Evolutionary conservation across 2,113 vertebrate species (phyloP), one percentile per base, ranked within the genome.

Genomic region (Eurystomus gularis): DNA sequence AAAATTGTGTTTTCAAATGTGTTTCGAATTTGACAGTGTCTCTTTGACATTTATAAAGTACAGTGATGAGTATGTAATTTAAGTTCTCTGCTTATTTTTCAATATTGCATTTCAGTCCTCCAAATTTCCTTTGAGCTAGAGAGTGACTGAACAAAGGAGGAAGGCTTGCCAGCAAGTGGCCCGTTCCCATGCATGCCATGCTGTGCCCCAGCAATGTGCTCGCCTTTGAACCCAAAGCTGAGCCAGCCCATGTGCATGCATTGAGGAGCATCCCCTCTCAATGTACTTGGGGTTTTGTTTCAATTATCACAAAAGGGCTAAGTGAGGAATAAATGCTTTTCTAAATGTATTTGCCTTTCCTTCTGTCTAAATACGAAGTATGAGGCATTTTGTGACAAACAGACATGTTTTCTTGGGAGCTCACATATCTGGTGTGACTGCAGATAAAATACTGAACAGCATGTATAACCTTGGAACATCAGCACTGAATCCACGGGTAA

Each of bases 361-460:
- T 83, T 93, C 84, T 91, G 44, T 70, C 62, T 91, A 77, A 94
- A 90, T 77, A 82, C 31, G 51, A 88, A 91, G 5, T 70, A 90
- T 40, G 42, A 72, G 86, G 54, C 23, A 62, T 93, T 91, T 82
- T 0, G 20, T 42, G 28, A 51, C 24, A 75, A 85, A 84, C 66
- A 73, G 57, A 84, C 26, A 55, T 0, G 1, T 92, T 97, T 96
- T 66, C 79, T 87, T 96, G 71, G 71, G 88, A 97, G 62, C 75
- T 93, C 73, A 71, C 35, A 18, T 49, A 68, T 48, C 69, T 95
- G 86, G 29, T 75, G 46, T 91, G 39, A 77, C 93, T 94, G 72
- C 86, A 96, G 93, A 97, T 97, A 95, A 98, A 98, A 94, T 94
- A 96, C 90, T 93, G 84, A 98, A 83, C 86, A 93, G 66, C 61